Evolutionary conservation across 2,888 invertebrate species (phyloP), one percentile per base, ranked within the genome.

Genomic region (Synergus gifuensis): DNA sequence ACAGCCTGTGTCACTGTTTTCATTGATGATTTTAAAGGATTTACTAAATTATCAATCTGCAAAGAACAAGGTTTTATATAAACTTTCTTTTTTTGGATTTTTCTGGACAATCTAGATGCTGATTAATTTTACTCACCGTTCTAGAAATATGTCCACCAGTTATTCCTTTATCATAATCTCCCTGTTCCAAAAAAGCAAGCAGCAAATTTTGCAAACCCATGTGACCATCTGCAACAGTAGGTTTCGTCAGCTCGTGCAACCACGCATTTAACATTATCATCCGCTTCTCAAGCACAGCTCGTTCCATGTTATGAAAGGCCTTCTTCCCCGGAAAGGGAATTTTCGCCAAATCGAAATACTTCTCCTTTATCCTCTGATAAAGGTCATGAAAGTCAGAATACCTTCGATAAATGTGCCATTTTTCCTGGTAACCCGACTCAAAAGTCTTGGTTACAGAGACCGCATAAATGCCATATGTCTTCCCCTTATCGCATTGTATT

Each of bases 301-400:
- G 93, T 79, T 98, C 98, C 91, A 98, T 97, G 90, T 98, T 98
- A 89, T 98, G 98, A 92, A 98, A 97, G 69, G 98, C 96, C 91
- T 98, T 98, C 92, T 98, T 99, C 0, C 96, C 97, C 0, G 98
- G 98, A 89, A 98, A 97, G 40, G 95, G 94, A 49, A 98, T 93
- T 87, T 95, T 95, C 0, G 95, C 94, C 36, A 98, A 92, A 89
- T 96, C 96, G 46, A 96, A 95, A 94, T 95, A 98, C 96, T 97
- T 95, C 79, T 96, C 96, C 89, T 96, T 96, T 67, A 98, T 94
- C 88, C 96, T 95, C 83, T 95, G 94, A 90, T 98, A 96, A 22
- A 99, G 93, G 89, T 98, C 98, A 89, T 98, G 95, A 92, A 99
- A 99, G 92, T 98, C 98, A 28, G 98, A 98, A 91, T 98, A 99